Base-by-base conservation (phyloP, 2,888 invertebrate species). In the Cephus rjabovi region DNA sequence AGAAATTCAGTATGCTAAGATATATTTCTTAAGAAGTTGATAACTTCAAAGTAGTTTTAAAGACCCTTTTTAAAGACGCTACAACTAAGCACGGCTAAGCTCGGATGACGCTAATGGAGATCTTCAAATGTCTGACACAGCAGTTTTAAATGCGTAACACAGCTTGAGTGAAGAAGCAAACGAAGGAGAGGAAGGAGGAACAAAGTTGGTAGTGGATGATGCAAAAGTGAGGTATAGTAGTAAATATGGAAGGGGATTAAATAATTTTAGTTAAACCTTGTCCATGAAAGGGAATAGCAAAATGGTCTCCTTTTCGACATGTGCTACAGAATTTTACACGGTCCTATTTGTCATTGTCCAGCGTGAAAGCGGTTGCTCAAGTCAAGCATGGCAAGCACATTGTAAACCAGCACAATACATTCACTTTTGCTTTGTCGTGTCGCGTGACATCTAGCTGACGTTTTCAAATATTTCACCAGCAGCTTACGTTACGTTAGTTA, bases 281-380 rank as follows among this genome's bases (percentile, higher is more conserved):
- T 56, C 23, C 23, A 56, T 23, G 56, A 23, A 56, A 56, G 23
- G 56, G 23, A 56, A 56, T 56, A 23, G 23, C 56, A 23, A 56
- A 56, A 56, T 23, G 56, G 56, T 56, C 56, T 56, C 6, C 56
- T 56, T 56, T 56, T 23, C 23, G 23, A 56, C 23, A 56, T 1
- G 56, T 56, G 23, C 9, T 23, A 56, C 23, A 23, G 56, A 56
- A 56, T 56, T 56, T 56, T 23, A 56, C 23, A 56, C 9, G 9
- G 56, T 56, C 23, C 33, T 31, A 71, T 71, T 71, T 33, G 71
- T 71, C 71, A 71, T 31, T 71, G 71, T 71, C 71, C 71, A 71
- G 31, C 31, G 71, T 30, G 71, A 71, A 71, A 30, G 31, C 33
- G 9, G 33, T 31, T 34, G 12, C 71, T 34, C 71, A 34, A 71